Evolutionary conservation across 2,797 vertebrate species (phyloP), one percentile per base, ranked within the genome.

Genomic region (Luscinia megarhynchos): DNA sequence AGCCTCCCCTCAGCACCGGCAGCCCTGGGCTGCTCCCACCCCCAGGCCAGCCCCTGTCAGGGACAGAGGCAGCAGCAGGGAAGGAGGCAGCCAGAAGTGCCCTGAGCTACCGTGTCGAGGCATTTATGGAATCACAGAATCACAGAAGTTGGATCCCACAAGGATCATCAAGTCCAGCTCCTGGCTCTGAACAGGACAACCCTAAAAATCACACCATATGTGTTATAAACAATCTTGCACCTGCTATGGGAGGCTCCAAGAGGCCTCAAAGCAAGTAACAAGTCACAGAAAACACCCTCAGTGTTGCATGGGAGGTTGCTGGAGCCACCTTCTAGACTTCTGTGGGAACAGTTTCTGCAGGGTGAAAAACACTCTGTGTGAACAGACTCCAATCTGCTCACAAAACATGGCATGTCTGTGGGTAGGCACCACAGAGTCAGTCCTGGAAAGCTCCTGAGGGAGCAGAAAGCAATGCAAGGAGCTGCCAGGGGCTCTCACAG

Each of bases 181-280:
- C 51, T 66, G 80, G 80, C 46, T 64, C 80, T 32, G 87, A 46
- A 59, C 58, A 78, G 87, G 64, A 24, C 81, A 84, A 64, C 45
- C 66, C 58, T 51, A 46, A 84, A 89, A 84, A 77, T 84, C 73
- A 64, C 87, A 89, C 87, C 73, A 64, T 84, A 72, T 36, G 78
- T 70, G 23, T 67, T 63, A 64, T 23, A 87, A 92, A 84, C 40
- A 87, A 66, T 23, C 82, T 58, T 57, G 62, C 84, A 84, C 70
- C 82, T 69, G 75, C 75, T 43, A 75, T 0, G 6, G 51, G 38
- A 87, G 72, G 18, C 64, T 87, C 79, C 30, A 36, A 63, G 69
- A 75, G 41, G 55, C 66, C 72, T 85, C 63, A 23, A 67, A 90
- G 70, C 24, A 66, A 51, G 26, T 36, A 43, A 51, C 21, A 72